A percentile compares a stretch with the other conserved stretches of the same genome.
Evolutionary conservation across 2,888 invertebrate genomes (phyloP).

Genomic region (Molorchus minor): DNA sequence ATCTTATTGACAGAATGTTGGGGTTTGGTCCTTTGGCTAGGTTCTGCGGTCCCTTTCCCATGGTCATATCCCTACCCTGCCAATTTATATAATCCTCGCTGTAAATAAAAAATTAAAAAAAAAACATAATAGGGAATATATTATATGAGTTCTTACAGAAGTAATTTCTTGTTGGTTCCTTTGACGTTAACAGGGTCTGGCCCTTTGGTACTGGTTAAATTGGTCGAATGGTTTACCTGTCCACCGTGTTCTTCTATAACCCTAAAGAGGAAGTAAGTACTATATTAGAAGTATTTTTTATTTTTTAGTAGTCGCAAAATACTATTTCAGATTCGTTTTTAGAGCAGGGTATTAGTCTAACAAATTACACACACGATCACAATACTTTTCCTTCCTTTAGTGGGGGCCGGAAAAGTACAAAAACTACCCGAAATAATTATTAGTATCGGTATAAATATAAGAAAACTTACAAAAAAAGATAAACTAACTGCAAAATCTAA

Average conservation of each 20-base stretch:
- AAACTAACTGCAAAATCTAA: no score
- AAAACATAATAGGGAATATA: neutral
- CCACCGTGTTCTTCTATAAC: conserved; percentile 53
- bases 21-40: conserved; percentile 67
- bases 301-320: no score
- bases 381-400: no score
- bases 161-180: conserved; percentile 80
- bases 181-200: conserved; percentile 76
- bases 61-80: conserved; percentile 79
- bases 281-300: no score
- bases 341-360: no score
- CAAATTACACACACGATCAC: no score
- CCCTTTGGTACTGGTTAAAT: conserved; percentile 69
- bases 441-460: no score
- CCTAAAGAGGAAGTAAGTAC: conserved; percentile 45
- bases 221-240: conserved; percentile 69
- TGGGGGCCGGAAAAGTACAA: neutral
- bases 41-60: conserved; percentile 64
- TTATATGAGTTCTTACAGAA: conserved; percentile 70
- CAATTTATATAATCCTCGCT: conserved; percentile 86
- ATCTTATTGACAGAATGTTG: conserved; percentile 52
- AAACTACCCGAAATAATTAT: neutral
- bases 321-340: no score
- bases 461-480: no score
- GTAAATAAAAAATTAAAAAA: conserved; percentile 20